Evolutionary conservation across 2,113 vertebrate genomes (phyloP).

Genomic region (Corythornis cristatus): DNA sequence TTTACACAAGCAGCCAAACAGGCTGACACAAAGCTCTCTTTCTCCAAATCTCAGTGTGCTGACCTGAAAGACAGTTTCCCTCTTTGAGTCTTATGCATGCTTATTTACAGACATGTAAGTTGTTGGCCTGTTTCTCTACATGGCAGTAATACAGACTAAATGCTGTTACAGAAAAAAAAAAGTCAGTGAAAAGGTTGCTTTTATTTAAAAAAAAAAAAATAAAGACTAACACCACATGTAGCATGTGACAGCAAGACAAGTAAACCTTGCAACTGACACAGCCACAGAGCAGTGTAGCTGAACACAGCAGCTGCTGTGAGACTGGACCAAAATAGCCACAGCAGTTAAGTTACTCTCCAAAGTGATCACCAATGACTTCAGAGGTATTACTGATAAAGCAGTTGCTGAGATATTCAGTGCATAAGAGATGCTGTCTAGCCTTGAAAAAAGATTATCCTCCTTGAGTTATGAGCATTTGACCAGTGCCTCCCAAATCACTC

Average conservation of each 20-base stretch:
- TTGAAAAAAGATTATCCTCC: neutral
- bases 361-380: neutral
- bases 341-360: neutral
- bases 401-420: neutral
- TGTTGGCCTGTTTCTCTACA: neutral
- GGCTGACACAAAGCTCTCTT: neutral
- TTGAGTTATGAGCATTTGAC: neutral
- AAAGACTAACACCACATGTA: neutral
- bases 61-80: neutral
- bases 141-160: neutral
- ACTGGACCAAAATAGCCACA: neutral
- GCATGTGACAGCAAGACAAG: neutral
- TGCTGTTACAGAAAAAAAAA: neutral
- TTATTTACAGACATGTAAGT: neutral
- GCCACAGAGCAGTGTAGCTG: neutral
- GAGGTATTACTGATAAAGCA: neutral
- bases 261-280: neutral
- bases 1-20: neutral
- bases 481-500: neutral
- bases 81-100: neutral
- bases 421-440: neutral
- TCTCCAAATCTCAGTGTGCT: neutral
- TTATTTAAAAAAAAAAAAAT: neutral
- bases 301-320: neutral
- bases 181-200: neutral